A percentile compares a stretch with the other conserved stretches of the same genome.
Conservation (phyloP, 2,888 invertebrate genomes). For the Thereva unica region DNA sequence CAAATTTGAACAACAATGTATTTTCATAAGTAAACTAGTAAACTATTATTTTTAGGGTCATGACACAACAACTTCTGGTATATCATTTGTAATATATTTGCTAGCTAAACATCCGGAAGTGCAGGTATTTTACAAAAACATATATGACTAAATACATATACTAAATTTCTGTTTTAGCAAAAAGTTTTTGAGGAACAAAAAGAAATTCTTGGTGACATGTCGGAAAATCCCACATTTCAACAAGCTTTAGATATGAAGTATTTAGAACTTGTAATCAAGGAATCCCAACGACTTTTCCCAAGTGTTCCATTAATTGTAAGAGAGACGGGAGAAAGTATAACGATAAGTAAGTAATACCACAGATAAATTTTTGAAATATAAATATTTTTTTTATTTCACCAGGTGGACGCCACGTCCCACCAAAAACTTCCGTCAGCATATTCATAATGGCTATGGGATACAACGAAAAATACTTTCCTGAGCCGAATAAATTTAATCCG, state of each 20-base stretch:
- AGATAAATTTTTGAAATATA: background rate
- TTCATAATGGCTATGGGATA: conserved; percentile 50
- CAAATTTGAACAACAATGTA: conserved; percentile 13
- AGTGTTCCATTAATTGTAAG: conserved; percentile 53
- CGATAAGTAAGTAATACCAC: conserved; percentile 48
- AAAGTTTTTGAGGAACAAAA: conserved; percentile 61
- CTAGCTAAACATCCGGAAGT: conserved; percentile 61
- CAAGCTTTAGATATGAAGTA: conserved; percentile 54
- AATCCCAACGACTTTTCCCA: conserved; percentile 52
- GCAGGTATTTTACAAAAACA: conserved; percentile 56
- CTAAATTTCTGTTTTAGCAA: conserved; percentile 45
- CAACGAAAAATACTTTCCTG: conserved; percentile 50
- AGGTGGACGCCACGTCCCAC: conserved; percentile 53
- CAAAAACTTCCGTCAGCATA: conserved; percentile 47
- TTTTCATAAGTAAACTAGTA: background rate
- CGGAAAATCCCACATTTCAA: conserved; percentile 49
- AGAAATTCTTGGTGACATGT: conserved; percentile 54
- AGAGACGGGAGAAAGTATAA: conserved; percentile 47
- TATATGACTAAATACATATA: background rate
- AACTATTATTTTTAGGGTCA: conserved; percentile 58
- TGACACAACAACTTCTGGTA: conserved; percentile 65
- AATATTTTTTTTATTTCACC: conserved; percentile 6
- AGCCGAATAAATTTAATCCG: conserved; percentile 57
- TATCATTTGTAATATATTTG: conserved; percentile 60
- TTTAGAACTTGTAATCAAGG: conserved; percentile 53